phyloP scores from a whole-genome alignment of 1,140 invertebrate genomes.

The Brachionus rotundiformis region DNA sequence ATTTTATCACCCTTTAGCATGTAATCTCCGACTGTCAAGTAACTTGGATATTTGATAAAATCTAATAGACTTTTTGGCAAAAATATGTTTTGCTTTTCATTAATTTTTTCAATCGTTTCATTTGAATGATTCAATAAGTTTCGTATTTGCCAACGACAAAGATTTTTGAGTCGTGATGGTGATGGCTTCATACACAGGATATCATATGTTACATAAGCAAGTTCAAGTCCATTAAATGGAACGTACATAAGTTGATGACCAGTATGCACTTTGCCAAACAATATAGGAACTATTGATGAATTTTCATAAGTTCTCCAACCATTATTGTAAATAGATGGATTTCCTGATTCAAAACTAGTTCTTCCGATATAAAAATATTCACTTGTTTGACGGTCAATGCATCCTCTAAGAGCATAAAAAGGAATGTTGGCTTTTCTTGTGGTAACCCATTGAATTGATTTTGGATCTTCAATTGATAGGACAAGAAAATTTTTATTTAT shows the following conservation, averaged over 20 bases:
- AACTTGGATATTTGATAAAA: conserved; percentile 35
- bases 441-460: not conserved
- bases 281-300: not conserved
- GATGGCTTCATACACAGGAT: not conserved
- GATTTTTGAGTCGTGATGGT: not conserved
- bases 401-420: conserved; percentile 17
- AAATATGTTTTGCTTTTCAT: not conserved
- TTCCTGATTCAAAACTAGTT: conserved; percentile 3
- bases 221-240: not conserved
- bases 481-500: not conserved
- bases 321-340: not conserved
- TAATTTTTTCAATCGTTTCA: conserved; percentile 20
- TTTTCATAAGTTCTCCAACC: not conserved
- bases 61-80: not conserved
- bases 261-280: conserved; percentile 23
- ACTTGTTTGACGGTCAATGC: not conserved
- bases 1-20: conserved; percentile 24
- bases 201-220: not conserved
- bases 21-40: not conserved
- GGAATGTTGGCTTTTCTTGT: conserved; percentile 1
- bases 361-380: conserved; percentile 9
- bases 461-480: not conserved
- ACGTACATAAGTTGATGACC: conserved; percentile 4
- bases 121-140: not conserved
- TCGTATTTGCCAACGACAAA: conserved; percentile 3